Conservation (phyloP, 2,797 vertebrate species). For the Myotis daubentonii region DNA sequence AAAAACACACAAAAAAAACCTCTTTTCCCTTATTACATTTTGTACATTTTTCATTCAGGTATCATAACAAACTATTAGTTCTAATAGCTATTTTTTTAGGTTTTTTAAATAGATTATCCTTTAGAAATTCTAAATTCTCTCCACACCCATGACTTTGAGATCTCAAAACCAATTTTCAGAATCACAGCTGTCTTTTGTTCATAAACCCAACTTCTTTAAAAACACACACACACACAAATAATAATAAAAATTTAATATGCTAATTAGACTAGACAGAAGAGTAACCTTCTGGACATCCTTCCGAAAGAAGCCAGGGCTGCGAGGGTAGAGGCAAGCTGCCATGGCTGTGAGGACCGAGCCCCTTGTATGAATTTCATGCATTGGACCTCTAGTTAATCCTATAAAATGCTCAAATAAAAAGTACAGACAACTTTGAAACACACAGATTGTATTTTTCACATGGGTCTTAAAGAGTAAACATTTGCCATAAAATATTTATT, state of each 20-base stretch:
- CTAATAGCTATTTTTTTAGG: not conserved
- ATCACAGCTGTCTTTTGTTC: not conserved
- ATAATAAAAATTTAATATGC: too few species aligned
- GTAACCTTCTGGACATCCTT: too few species aligned
- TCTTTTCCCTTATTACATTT: not conserved
- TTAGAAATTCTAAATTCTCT: conserved; percentile 23
- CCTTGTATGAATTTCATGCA: too few species aligned
- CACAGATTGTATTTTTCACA: not conserved
- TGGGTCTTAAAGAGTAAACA: not conserved
- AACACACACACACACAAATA: too few species aligned
- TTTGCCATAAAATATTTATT: not conserved
- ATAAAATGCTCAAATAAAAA: conserved; percentile 24
- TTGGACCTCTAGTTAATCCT: not conserved
- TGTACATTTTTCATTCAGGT: not conserved
- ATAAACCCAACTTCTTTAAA: not conserved
- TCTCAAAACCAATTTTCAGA: conserved; percentile 27
- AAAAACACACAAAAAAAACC: not conserved
- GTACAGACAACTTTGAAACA: not conserved
- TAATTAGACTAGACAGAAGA: too few species aligned
- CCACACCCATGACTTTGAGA: not conserved
- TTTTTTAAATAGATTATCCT: not conserved
- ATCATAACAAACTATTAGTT: not conserved
- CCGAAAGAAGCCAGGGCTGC: too few species aligned
- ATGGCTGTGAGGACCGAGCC: too few species aligned
- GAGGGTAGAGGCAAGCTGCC: too few species aligned